These are phyloP conservation scores for Pocillopora grandis DNA, from an alignment of 92 coral and sea anemone species.

Conservation along the genomic window DNA sequence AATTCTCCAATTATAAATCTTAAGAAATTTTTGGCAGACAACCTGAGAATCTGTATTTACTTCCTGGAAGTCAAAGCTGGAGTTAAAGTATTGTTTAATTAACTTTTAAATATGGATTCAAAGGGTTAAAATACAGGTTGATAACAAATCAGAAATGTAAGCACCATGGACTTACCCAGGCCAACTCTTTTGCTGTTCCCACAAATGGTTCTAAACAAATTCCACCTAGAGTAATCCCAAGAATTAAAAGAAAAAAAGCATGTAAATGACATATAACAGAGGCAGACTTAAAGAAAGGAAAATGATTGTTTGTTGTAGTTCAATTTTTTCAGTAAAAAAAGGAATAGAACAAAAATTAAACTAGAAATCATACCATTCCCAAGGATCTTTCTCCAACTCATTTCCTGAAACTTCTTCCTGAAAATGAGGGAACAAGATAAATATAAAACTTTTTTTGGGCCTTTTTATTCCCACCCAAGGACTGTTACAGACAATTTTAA, in stretches of 20 bases:
- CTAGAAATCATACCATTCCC: slow-evolving; percentile 81
- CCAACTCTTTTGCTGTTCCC: slow-evolving; percentile 87
- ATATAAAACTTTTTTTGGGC: too few relatives aligned
- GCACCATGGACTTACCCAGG: slow-evolving; percentile 61
- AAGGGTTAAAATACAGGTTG: too few relatives aligned
- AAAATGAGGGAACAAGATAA: neutral
- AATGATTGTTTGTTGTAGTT: too few relatives aligned
- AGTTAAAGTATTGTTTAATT: too few relatives aligned
- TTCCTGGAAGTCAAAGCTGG: too few relatives aligned
- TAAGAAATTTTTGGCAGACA: too few relatives aligned
- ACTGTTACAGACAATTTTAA: too few relatives aligned
- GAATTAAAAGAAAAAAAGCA: too few relatives aligned
- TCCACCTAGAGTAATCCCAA: slow-evolving; percentile 74
- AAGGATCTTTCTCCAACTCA: slow-evolving; percentile 71
- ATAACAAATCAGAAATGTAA: neutral
- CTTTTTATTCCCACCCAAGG: too few relatives aligned
- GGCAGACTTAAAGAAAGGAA: neutral
- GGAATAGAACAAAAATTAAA: neutral
- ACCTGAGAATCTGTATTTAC: too few relatives aligned
- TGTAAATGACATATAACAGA: neutral
- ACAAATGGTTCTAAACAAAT: slow-evolving; percentile 81
- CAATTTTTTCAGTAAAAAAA: neutral
- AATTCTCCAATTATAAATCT: too few relatives aligned
- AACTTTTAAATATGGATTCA: too few relatives aligned
- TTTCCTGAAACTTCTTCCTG: slow-evolving; percentile 50